Conservation (phyloP, 2,888 invertebrate species). For the Sylvicola cinctus region DNA sequence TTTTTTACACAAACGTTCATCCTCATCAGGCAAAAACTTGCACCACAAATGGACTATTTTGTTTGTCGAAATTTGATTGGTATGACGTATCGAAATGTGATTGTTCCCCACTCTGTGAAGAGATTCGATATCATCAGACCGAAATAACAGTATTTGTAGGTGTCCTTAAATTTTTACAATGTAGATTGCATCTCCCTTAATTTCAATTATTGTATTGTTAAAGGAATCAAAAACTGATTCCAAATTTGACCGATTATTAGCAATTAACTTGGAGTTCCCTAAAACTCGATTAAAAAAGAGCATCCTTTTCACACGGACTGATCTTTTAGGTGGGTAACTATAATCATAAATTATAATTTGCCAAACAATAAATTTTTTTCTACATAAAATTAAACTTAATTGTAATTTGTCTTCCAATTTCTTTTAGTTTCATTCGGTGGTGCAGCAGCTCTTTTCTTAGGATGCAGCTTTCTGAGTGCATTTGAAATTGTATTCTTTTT, state of each 20-base stretch:
- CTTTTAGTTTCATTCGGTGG: constrained; percentile 1
- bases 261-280: not conserved
- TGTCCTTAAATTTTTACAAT: no score
- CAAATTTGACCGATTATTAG: no score
- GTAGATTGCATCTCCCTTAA: no score
- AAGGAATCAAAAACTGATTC: no score
- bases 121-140: no score
- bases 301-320: not conserved
- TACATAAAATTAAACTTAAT: not conserved
- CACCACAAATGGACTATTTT: not conserved
- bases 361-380: no score
- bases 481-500: not conserved
- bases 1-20: no score
- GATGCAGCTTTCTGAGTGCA: not conserved
- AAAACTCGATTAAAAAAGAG: not conserved
- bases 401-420: not conserved
- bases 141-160: no score
- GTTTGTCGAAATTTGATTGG: not conserved
- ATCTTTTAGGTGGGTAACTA: not conserved
- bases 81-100: not conserved
- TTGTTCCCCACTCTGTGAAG: not conserved
- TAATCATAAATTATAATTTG: no score
- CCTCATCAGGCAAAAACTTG: no score
- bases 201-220: no score
- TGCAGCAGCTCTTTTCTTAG: not conserved